Evolutionary conservation across 2,797 vertebrate species (phyloP).

Genomic region (Sebastes hubbsi): DNA sequence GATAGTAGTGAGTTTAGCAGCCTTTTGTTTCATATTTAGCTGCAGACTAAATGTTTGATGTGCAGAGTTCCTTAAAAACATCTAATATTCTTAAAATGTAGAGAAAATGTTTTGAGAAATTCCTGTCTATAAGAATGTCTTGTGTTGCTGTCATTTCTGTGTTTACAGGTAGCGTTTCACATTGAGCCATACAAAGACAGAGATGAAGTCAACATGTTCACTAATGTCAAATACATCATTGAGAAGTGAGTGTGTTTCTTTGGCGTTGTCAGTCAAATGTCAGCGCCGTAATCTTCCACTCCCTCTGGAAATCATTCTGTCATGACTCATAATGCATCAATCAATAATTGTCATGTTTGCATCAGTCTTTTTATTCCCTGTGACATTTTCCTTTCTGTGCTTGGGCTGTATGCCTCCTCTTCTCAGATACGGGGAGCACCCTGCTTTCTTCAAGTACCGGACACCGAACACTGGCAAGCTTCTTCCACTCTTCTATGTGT

Average conservation of each 20-base stretch:
- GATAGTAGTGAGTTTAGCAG: not conserved
- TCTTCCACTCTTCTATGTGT: slow-evolving; percentile 95
- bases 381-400: slow-evolving; percentile 5
- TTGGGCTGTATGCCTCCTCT: slow-evolving; percentile 33
- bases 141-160: not conserved
- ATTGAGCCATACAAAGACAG: slow-evolving; percentile 94
- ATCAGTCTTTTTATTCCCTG: not conserved
- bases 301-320: not conserved
- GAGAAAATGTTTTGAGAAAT: not conserved
- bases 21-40: not conserved
- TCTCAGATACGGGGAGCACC: slow-evolving; percentile 92
- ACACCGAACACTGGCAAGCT: slow-evolving; percentile 83
- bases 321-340: not conserved
- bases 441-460: slow-evolving; percentile 92
- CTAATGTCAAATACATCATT: slow-evolving; percentile 92
- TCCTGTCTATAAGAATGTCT: not conserved
- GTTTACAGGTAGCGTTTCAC: slow-evolving; percentile 90
- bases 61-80: not conserved
- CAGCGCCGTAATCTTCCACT: not conserved
- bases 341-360: not conserved
- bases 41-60: not conserved
- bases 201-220: slow-evolving; percentile 90
- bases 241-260: slow-evolving; percentile 86
- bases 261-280: not conserved
- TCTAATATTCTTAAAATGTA: not conserved